A percentile compares a stretch with the other conserved stretches of the same genome.
phyloP scores from a whole-genome alignment of 1,140 invertebrate species.

The Zaprionus ornatus region DNA sequence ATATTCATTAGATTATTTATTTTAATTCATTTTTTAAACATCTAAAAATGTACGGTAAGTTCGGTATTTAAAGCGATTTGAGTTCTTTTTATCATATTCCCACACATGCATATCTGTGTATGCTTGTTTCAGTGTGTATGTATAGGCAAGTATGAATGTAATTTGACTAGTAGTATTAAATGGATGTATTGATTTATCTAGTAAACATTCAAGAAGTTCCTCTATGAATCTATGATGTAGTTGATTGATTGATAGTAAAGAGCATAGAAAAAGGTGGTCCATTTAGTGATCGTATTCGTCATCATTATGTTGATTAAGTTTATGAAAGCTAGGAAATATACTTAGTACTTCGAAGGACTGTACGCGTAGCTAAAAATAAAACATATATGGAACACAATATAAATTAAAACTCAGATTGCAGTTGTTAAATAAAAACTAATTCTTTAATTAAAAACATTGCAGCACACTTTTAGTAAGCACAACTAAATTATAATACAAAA shows the following conservation, averaged over 20 bases:
- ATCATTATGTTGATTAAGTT: constrained; percentile 63
- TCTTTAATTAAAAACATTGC: constrained; percentile 78
- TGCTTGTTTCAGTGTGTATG: not conserved
- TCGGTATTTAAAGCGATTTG: constrained; percentile 38
- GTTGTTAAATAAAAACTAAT: constrained; percentile 57
- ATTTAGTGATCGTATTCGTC: constrained; percentile 80
- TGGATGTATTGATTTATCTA: constrained; percentile 66
- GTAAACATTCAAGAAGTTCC: constrained; percentile 31
- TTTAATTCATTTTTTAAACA: constrained; percentile 42
- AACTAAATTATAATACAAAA: constrained; percentile 68
- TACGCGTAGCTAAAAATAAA: constrained; percentile 4
- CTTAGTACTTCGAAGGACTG: constrained; percentile 12
- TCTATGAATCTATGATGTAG: constrained; percentile 19
- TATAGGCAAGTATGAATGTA: constrained; percentile 17
- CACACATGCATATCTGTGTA: not conserved
- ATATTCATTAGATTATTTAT: constrained; percentile 41
- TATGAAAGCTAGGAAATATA: constrained; percentile 16
- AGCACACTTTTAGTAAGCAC: constrained; percentile 79
- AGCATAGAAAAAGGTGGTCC: constrained; percentile 81
- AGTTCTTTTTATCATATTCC: constrained; percentile 33
- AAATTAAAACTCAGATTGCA: constrained; percentile 17
- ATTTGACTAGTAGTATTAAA: constrained; percentile 49
- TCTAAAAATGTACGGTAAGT: constrained; percentile 46
- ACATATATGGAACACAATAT: not conserved
- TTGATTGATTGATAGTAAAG: constrained; percentile 41